Evolutionary conservation across 2,113 vertebrate genomes (phyloP), one percentile per base, ranked within the genome.

Genomic region (Leptobrachium ailaonicum): DNA sequence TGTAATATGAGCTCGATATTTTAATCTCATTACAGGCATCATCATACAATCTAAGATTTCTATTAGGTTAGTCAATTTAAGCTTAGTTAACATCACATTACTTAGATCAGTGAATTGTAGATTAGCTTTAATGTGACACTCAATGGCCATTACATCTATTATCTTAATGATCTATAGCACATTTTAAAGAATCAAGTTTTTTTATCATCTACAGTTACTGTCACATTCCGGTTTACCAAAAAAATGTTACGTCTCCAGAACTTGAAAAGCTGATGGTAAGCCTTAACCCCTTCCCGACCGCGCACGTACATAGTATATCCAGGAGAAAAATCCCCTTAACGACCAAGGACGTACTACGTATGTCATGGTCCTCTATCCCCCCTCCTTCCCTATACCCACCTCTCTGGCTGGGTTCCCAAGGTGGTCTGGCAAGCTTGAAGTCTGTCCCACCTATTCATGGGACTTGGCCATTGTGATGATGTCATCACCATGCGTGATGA

Each of bases 41-140:
- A 60, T 60, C 56, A 60, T 13, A 14, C 56, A 60, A 60, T 8
- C 13, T 60, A 10, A 60, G 56, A 12, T 60, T 60, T 60, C 10
- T 60, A 60, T 60, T 60, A 60, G 56, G 56, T 60, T 12, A 60
- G 10, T 60, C 56, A 60, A 60, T 60, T 60, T 60, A 60, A 60
- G 56, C 10, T 60, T 60, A 60, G 56, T 60, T 60, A 60, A 14
- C 56, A 12, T 60, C 56, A 60, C 11, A 60, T 60, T 60, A 60
- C 56, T 60, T 60, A 60, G 56, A 12, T 60, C 56, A 60, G 56
- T 60, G 56, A 60, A 60, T 60, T 60, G 56, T 14, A 60, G 56
- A 60, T 60, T 60, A 12, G 56, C 13, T 11, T 2, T 60, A 60
- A 60, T 60, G 6, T 60, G 56, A 60, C 56, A 60, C 56, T 60